Conservation (phyloP, 2,888 invertebrate genomes). For the Ligdia adustata region DNA sequence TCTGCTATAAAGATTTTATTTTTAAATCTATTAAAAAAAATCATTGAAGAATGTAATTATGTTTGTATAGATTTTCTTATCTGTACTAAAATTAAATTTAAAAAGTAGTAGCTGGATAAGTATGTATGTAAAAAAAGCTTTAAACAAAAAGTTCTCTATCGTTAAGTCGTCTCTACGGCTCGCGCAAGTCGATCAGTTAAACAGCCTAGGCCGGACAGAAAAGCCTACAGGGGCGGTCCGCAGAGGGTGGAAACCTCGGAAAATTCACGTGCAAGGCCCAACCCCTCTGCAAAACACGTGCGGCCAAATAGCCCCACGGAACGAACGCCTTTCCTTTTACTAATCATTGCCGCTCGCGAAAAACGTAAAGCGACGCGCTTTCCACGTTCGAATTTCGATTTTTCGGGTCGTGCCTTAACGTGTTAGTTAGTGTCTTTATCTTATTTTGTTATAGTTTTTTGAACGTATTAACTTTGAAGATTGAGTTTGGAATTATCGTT, state of each 20-base stretch:
- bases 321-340: slow-evolving; percentile 76
- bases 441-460: neutral
- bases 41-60: too few species aligned
- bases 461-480: too few species aligned
- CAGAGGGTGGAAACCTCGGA: slow-evolving; percentile 83
- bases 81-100: neutral
- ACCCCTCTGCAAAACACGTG: slow-evolving; percentile 78
- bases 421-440: neutral
- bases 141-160: slow-evolving; percentile 11
- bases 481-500: too few species aligned
- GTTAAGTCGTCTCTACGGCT: slow-evolving; percentile 57
- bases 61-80: too few species aligned
- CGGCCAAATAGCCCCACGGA: slow-evolving; percentile 77
- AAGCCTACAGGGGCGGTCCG: slow-evolving; percentile 85
- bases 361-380: slow-evolving; percentile 56
- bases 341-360: slow-evolving; percentile 76
- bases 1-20: too few species aligned
- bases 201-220: slow-evolving; percentile 84
- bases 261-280: slow-evolving; percentile 81
- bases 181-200: slow-evolving; percentile 75
- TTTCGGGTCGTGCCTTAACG: slow-evolving; percentile 20
- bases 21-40: too few species aligned
- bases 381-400: slow-evolving; percentile 56
- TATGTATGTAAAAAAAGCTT: neutral
- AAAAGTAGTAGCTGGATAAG: neutral